Conservation (phyloP, 2,888 invertebrate genomes). For the Norana najaformis region DNA sequence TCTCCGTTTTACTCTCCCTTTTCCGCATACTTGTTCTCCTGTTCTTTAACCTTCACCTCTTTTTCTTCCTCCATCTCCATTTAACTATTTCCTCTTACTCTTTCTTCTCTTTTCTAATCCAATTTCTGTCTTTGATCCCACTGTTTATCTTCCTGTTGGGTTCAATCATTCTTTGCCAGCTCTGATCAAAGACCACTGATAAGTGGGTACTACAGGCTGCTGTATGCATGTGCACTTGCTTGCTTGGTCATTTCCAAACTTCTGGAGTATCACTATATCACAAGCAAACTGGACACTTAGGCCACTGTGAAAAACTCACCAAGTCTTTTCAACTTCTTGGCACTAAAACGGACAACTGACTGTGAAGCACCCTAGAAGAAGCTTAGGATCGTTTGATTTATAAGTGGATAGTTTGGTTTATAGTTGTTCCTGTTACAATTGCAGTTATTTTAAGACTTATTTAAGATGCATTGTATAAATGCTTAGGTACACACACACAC, state of each 20-base stretch:
- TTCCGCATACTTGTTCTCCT: background rate
- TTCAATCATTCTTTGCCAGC: background rate
- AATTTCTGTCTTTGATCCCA: constrained; percentile 1
- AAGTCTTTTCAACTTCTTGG: background rate
- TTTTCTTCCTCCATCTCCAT: constrained; percentile 10
- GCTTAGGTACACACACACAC: background rate
- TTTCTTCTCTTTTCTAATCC: background rate
- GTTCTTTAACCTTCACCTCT: background rate
- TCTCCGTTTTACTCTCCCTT: background rate
- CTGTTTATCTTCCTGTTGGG: background rate
- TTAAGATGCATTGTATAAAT: background rate
- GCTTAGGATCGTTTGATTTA: background rate
- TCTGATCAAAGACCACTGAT: background rate
- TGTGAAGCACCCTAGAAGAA: background rate
- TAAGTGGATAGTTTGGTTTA: background rate
- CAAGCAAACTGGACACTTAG: background rate
- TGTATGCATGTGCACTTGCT: background rate
- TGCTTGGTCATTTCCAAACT: background rate
- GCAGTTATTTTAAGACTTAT: background rate
- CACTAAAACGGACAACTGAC: background rate
- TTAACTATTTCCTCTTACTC: background rate
- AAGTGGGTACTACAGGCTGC: background rate
- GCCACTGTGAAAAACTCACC: background rate
- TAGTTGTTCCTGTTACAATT: background rate
- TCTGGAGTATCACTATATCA: too few species aligned